Evolutionary conservation across 2,797 vertebrate species (phyloP).

Genomic region (Sebastes nivosus): DNA sequence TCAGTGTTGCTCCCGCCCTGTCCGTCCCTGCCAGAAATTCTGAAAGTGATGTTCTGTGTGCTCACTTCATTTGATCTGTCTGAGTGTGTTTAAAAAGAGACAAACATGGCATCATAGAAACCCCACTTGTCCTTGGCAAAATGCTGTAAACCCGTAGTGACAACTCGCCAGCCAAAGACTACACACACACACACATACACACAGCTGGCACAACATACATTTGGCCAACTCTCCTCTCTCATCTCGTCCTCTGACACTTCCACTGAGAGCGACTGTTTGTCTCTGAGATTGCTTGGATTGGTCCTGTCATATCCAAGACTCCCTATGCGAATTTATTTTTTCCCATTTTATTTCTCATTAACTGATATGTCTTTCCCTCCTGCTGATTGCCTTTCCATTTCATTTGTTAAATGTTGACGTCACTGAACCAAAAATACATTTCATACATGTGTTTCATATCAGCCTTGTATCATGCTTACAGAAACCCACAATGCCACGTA

Average conservation of each 20-base stretch:
- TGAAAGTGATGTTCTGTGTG: slow-evolving; percentile 56
- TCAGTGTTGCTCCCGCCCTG: slow-evolving; percentile 22
- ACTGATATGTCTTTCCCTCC: not conserved
- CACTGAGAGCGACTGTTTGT: slow-evolving; percentile 33
- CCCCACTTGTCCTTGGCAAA: slow-evolving; percentile 65
- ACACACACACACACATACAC: not conserved
- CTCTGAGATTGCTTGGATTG: slow-evolving; percentile 36
- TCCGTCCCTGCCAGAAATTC: slow-evolving; percentile 47
- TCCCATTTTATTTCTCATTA: not conserved
- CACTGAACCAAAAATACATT: no score
- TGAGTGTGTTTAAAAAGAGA: slow-evolving; percentile 54
- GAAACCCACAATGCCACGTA: no score
- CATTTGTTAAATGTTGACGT: no score
- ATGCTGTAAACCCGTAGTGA: slow-evolving; percentile 52
- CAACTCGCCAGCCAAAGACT: slow-evolving; percentile 48
- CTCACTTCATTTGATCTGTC: slow-evolving; percentile 62
- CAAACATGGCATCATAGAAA: slow-evolving; percentile 61
- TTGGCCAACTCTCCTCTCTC: slow-evolving; percentile 51
- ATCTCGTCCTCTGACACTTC: slow-evolving; percentile 49
- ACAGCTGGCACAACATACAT: slow-evolving; percentile 49
- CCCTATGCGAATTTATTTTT: not conserved
- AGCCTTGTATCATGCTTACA: no score
- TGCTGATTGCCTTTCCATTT: no score
- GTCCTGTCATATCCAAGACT: slow-evolving; percentile 1
- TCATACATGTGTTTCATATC: no score